phyloP scores from a whole-genome alignment of 2,113 vertebrate genomes.

The Pelmatolapia mariae region DNA sequence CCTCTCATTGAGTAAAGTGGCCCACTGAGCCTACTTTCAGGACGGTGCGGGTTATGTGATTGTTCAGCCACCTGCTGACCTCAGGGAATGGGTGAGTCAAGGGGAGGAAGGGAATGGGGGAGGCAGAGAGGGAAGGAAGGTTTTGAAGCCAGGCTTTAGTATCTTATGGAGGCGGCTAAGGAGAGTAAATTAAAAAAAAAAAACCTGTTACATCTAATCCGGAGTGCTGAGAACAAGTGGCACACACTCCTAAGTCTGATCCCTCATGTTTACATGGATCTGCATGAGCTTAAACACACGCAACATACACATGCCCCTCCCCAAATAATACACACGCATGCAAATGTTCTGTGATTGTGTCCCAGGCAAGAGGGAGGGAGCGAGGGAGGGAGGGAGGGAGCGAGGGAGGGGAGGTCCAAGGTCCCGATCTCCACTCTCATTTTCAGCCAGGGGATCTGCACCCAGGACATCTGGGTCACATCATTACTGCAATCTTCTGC shows the following conservation, averaged over 20 bases:
- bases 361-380: not conserved
- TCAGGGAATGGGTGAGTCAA: slow-evolving; percentile 9
- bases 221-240: slow-evolving; percentile 55
- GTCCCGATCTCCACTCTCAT: slow-evolving; percentile 63
- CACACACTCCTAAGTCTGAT: slow-evolving; percentile 60
- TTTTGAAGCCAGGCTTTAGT: slow-evolving; percentile 7
- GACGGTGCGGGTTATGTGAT: slow-evolving; percentile 34
- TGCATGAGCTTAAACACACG: slow-evolving; percentile 39
- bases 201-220: slow-evolving; percentile 56
- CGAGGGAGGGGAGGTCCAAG: not conserved
- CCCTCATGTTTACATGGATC: slow-evolving; percentile 54
- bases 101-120: not conserved
- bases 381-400: not conserved
- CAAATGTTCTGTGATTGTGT: slow-evolving; percentile 45
- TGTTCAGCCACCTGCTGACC: slow-evolving; percentile 46
- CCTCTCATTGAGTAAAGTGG: slow-evolving; percentile 58
- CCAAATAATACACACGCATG: slow-evolving; percentile 5
- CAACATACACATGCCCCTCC: slow-evolving; percentile 4
- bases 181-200: slow-evolving; percentile 63
- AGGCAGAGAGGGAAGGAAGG: not conserved
- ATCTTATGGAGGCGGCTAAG: slow-evolving; percentile 44
- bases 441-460: slow-evolving; percentile 62
- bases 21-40: slow-evolving; percentile 42
- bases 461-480: slow-evolving; percentile 66
- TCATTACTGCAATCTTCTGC: slow-evolving; percentile 67